These are phyloP conservation scores for Eidolon helvum DNA, from an alignment of 2,113 vertebrate genomes.

Conservation along the genomic window DNA sequence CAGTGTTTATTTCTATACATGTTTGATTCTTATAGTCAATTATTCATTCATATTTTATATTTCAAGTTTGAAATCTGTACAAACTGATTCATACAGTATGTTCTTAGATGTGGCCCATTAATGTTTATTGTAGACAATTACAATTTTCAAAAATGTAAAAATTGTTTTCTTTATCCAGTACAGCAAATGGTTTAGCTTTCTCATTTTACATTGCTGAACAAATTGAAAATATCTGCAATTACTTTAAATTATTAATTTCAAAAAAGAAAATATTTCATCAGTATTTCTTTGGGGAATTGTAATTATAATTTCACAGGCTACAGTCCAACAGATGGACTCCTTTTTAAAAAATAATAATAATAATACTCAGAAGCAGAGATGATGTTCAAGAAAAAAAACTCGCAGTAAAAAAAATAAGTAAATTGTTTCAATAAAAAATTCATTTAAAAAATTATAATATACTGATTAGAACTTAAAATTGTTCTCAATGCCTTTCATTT, in stretches of 20 bases:
- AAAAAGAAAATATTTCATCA: conserved; percentile 49
- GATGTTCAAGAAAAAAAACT: not conserved
- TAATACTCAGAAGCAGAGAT: not conserved
- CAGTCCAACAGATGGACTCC: not conserved
- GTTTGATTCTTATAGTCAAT: conserved; percentile 73
- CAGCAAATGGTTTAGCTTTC: conserved; percentile 14
- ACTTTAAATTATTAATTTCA: conserved; percentile 60
- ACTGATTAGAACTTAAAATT: not conserved
- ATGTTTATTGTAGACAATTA: conserved; percentile 50
- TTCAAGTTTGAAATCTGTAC: conserved; percentile 65
- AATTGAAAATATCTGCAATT: conserved; percentile 13
- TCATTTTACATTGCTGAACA: not conserved
- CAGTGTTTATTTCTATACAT: conserved; percentile 74
- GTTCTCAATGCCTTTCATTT: not conserved
- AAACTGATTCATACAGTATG: conserved; percentile 48
- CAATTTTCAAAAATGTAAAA: conserved; percentile 46
- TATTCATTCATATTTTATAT: conserved; percentile 81
- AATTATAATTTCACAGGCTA: conserved; percentile 2
- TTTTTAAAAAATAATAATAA: not conserved
- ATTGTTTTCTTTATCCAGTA: not conserved
- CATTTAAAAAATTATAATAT: not conserved
- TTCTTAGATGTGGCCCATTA: conserved; percentile 59
- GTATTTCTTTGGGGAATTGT: not conserved
- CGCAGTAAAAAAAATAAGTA: not conserved
- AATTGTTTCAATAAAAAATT: not conserved